phyloP scores from a whole-genome alignment of 2,888 invertebrate genomes.

The Coenonympha arcania region DNA sequence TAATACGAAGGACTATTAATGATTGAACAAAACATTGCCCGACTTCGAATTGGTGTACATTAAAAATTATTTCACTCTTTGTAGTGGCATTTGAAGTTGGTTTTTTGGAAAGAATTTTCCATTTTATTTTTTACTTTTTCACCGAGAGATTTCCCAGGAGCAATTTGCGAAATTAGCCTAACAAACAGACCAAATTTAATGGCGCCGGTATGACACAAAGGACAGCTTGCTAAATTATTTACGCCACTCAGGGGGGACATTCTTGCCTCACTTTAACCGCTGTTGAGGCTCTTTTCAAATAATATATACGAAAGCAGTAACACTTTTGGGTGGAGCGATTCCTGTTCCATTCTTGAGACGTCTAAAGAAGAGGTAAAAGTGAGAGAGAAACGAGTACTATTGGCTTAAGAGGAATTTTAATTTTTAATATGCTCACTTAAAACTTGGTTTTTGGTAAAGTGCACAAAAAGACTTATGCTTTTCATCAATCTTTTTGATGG shows the following conservation, averaged over 20 bases:
- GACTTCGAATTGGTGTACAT: too few relatives aligned
- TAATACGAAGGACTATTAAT: too few relatives aligned
- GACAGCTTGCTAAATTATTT: constrained; percentile 53
- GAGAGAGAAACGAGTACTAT: neutral
- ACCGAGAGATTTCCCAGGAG: constrained; percentile 44
- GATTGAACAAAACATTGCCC: too few relatives aligned
- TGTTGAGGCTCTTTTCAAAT: constrained; percentile 21
- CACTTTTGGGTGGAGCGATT: neutral
- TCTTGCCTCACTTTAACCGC: constrained; percentile 42
- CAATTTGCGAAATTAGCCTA: constrained; percentile 58
- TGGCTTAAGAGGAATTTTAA: neutral
- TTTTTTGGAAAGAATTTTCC: too few relatives aligned
- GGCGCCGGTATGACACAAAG: constrained; percentile 48
- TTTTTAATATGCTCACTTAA: too few relatives aligned
- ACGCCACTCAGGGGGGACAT: constrained; percentile 48
- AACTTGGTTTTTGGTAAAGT: too few relatives aligned
- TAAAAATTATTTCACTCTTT: too few relatives aligned
- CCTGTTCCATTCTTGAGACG: neutral
- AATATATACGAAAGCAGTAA: constrained; percentile 15
- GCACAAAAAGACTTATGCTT: too few relatives aligned
- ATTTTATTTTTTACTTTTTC: too few relatives aligned
- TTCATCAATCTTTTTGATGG: constrained; percentile 5
- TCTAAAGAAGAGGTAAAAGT: neutral
- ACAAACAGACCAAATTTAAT: constrained; percentile 61
- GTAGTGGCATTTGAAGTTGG: too few relatives aligned